Percentiles rank a stretch among this genome's conserved stretches.
phyloP scores from a whole-genome alignment of 2,113 vertebrate species.

The Cochlearius cochlearius region DNA sequence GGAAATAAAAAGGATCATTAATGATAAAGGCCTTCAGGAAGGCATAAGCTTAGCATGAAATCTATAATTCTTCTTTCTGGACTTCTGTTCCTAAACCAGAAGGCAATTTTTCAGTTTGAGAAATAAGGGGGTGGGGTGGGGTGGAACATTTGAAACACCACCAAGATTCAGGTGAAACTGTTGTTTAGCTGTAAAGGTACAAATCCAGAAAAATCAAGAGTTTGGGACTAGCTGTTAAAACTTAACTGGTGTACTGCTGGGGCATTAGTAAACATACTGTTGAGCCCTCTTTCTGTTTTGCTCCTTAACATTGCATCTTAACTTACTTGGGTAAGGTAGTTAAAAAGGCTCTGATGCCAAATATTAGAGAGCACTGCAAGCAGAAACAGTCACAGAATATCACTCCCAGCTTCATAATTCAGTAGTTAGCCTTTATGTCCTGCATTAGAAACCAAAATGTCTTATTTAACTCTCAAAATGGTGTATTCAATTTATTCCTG shows the following conservation, averaged over 20 bases:
- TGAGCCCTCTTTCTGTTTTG: background rate
- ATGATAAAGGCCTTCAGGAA: background rate
- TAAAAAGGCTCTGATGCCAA: background rate
- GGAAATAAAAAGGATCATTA: background rate
- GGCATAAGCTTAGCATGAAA: background rate
- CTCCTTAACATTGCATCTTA: background rate
- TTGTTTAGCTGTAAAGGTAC: background rate
- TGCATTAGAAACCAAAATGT: background rate
- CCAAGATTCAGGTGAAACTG: background rate
- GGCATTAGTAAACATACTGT: background rate
- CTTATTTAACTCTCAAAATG: background rate
- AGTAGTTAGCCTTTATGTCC: background rate
- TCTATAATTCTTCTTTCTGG: background rate
- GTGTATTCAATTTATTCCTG: background rate
- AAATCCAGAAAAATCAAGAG: background rate
- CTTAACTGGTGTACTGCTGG: background rate
- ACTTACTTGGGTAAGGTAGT: background rate
- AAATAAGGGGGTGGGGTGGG: background rate
- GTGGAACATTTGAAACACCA: background rate
- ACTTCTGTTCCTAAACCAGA: background rate
- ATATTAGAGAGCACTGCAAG: background rate
- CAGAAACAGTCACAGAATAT: background rate
- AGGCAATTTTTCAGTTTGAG: background rate
- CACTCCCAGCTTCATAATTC: background rate
- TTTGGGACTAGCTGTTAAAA: background rate